Conservation (phyloP, 2,888 invertebrate genomes). For the Caenorhabditis zanzibari region DNA sequence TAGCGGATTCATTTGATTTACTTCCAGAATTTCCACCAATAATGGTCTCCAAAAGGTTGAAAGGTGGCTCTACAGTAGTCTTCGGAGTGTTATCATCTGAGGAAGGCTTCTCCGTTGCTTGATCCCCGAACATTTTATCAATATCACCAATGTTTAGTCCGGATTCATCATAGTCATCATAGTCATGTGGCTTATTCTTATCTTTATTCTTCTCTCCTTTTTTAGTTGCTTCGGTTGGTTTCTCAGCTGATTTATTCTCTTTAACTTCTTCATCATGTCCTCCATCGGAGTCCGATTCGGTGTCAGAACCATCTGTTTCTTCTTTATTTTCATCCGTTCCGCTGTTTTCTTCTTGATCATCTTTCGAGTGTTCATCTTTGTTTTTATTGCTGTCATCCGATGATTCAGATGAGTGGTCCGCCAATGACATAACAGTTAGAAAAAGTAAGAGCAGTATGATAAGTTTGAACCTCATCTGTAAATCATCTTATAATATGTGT, state of each 20-base stretch:
- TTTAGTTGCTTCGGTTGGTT: not conserved
- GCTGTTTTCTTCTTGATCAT: not conserved
- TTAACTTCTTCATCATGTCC: no score
- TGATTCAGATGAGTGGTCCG: slow-evolving; percentile 22
- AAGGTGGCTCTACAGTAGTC: not conserved
- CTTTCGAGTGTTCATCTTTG: slow-evolving; percentile 24
- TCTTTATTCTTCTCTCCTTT: slow-evolving; percentile 5
- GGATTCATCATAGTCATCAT: slow-evolving; percentile 10
- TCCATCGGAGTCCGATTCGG: not conserved
- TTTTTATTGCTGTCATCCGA: slow-evolving; percentile 3
- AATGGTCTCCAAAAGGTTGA: no score
- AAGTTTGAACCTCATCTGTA: slow-evolving; percentile 33
- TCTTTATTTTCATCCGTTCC: slow-evolving; percentile 1
- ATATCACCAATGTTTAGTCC: not conserved
- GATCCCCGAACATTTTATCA: not conserved
- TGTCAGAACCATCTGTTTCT: not conserved
- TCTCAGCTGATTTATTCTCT: not conserved
- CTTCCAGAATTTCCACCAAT: not conserved
- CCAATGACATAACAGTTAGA: not conserved
- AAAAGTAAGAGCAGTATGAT: not conserved
- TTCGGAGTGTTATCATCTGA: not conserved
- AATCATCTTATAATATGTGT: not conserved
- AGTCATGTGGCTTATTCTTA: not conserved
- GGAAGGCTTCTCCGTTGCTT: not conserved
- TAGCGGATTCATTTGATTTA: not conserved